These are phyloP conservation scores for Gambelia wislizenii DNA, from an alignment of 2,797 vertebrate species.

Conservation along the genomic window DNA sequence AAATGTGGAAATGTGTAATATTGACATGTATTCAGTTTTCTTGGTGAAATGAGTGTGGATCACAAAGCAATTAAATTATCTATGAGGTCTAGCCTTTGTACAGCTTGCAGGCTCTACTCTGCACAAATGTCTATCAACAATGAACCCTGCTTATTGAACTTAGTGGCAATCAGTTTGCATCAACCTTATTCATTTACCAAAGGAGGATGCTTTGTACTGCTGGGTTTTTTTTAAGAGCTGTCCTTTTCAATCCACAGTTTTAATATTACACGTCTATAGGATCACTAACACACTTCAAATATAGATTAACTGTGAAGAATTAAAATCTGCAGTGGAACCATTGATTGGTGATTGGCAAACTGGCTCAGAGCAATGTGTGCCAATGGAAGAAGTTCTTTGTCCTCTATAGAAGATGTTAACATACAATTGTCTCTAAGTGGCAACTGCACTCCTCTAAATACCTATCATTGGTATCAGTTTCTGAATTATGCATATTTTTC, in stretches of 20 bases:
- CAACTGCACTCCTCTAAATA: not conserved
- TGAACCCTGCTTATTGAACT: not conserved
- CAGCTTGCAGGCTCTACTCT: not conserved
- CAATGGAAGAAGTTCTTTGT: not conserved
- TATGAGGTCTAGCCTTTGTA: not conserved
- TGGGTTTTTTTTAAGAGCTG: not conserved
- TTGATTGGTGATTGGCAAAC: fast-evolving
- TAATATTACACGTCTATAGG: not conserved
- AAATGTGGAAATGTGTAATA: not conserved
- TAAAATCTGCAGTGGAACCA: not conserved
- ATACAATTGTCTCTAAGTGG: not conserved
- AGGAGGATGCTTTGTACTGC: too few relatives aligned
- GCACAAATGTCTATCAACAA: not conserved
- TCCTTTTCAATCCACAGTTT: not conserved
- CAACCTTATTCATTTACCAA: not conserved
- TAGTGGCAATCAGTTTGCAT: not conserved
- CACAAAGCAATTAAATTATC: not conserved
- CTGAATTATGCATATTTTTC: constrained; percentile 28
- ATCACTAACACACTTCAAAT: not conserved
- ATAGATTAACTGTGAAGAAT: not conserved
- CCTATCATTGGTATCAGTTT: not conserved
- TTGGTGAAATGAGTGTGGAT: not conserved
- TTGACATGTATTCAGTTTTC: not conserved
- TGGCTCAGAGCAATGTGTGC: not conserved
- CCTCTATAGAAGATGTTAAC: not conserved